phyloP scores from a whole-genome alignment of 2,888 invertebrate genomes.

The Cancer borealis region DNA sequence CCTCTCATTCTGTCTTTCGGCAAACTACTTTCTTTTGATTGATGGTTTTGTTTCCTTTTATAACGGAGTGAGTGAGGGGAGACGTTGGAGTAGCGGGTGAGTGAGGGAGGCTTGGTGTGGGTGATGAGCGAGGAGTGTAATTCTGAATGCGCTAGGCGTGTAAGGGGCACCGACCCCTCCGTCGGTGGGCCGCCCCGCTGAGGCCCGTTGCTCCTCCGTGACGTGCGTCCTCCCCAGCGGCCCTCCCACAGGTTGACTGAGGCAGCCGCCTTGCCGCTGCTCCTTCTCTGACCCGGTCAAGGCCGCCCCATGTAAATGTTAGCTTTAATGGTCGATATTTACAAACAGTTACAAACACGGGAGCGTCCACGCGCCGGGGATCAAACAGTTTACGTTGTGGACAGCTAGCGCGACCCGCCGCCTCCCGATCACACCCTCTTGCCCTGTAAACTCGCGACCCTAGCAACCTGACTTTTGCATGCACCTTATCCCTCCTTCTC shows the following conservation, averaged over 20 bases:
- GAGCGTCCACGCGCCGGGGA: slow-evolving; percentile 68
- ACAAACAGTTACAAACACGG: slow-evolving; percentile 72
- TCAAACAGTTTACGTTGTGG: slow-evolving; percentile 70
- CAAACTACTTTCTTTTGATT: not conserved
- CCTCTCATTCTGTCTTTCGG: not conserved
- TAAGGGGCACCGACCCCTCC: not conserved
- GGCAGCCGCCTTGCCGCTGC: slow-evolving; percentile 46
- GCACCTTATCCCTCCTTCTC: not conserved
- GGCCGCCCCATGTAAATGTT: slow-evolving; percentile 71
- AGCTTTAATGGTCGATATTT: slow-evolving; percentile 72
- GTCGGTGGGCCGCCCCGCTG: not conserved
- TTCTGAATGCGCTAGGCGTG: not conserved
- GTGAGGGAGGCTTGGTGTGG: not conserved
- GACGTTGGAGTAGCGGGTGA: not conserved
- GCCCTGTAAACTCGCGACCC: not conserved
- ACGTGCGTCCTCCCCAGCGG: slow-evolving; percentile 41
- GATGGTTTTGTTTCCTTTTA: not conserved
- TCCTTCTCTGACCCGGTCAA: slow-evolving; percentile 70
- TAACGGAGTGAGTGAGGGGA: not conserved
- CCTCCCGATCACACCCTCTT: slow-evolving; percentile 56
- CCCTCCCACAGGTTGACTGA: slow-evolving; percentile 63
- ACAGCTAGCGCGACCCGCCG: slow-evolving; percentile 28
- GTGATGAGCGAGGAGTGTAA: not conserved
- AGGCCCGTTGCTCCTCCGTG: not conserved
- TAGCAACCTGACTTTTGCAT: not conserved